Conservation (phyloP, 2,888 invertebrate species). For the Ferdinandea cuprea region DNA sequence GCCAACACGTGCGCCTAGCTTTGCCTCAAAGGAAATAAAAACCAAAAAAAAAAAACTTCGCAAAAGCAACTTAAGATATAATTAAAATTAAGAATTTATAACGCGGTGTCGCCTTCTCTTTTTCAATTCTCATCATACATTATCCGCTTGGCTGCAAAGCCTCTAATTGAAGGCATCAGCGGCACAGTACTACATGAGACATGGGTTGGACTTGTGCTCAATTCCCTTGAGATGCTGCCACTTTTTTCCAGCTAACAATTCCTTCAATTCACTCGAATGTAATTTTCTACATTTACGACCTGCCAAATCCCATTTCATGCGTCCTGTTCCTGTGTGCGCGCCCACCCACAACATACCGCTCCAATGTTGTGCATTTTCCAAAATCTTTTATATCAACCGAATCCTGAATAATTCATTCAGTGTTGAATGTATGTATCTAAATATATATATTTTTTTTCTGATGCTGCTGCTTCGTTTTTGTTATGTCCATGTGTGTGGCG, state of each 20-base stretch:
- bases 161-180: conserved; percentile 58
- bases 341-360: neutral
- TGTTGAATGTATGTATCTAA: too few species aligned
- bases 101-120: conserved; percentile 27
- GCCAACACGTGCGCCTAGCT: conserved; percentile 31
- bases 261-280: conserved; percentile 49
- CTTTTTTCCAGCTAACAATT: conserved; percentile 29
- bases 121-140: conserved; percentile 15
- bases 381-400: conserved; percentile 61
- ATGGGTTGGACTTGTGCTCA: neutral
- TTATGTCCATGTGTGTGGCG: neutral
- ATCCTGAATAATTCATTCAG: conserved; percentile 66
- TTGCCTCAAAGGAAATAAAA: too few species aligned
- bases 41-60: neutral
- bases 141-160: conserved; percentile 21
- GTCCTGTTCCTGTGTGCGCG: neutral
- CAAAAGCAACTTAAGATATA: conserved; percentile 36
- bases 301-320: conserved; percentile 53
- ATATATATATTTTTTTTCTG: neutral
- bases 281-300: conserved; percentile 57
- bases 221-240: conserved; percentile 27
- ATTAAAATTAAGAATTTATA: conserved; percentile 67
- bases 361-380: conserved; percentile 61
- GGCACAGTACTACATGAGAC: conserved; percentile 5
- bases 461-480: neutral